A percentile compares a stretch with the other conserved stretches of the same genome.
These are phyloP conservation scores for Anoncus sp. DNA, from an alignment of 2,888 invertebrate species.

Conservation along the genomic window DNA sequence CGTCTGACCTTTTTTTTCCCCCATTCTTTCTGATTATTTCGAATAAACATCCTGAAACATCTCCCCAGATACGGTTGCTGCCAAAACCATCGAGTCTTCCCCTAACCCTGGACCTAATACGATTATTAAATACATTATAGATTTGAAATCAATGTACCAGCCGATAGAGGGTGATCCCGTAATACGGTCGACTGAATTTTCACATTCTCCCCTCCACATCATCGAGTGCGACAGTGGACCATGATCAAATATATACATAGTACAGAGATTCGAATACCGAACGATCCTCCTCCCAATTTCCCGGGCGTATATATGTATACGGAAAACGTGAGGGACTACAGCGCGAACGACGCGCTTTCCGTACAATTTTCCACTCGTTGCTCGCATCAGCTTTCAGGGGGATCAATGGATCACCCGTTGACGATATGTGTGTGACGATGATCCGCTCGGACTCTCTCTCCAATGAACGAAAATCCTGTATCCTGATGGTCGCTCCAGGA, in stretches of 20 bases:
- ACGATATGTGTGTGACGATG: conserved; percentile 41
- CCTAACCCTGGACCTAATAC: conserved; percentile 46
- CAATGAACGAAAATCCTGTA: conserved; percentile 28
- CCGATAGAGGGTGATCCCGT: conserved; percentile 64
- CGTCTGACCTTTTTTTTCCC: too few species aligned
- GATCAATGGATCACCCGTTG: conserved; percentile 56
- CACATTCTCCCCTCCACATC: conserved; percentile 41
- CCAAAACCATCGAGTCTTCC: conserved; percentile 36
- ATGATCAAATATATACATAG: conserved; percentile 55
- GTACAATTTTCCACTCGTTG: conserved; percentile 74
- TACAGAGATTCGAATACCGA: conserved; percentile 8
- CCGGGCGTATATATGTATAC: conserved; percentile 56
- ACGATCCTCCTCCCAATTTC: conserved; percentile 35
- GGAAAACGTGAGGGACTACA: conserved; percentile 53
- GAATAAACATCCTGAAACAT: neutral
- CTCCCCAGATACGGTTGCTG: neutral
- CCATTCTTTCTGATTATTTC: neutral
- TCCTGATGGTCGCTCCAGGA: conserved; percentile 9
- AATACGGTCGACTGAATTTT: conserved; percentile 61
- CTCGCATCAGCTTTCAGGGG: conserved; percentile 66
- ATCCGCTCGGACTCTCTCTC: conserved; percentile 35
- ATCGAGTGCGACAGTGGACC: conserved; percentile 30
- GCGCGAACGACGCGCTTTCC: conserved; percentile 67
- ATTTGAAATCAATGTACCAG: conserved; percentile 66
- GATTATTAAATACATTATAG: conserved; percentile 69